Conservation (phyloP, 1,140 invertebrate species). For the Pseudoatta argentina region DNA sequence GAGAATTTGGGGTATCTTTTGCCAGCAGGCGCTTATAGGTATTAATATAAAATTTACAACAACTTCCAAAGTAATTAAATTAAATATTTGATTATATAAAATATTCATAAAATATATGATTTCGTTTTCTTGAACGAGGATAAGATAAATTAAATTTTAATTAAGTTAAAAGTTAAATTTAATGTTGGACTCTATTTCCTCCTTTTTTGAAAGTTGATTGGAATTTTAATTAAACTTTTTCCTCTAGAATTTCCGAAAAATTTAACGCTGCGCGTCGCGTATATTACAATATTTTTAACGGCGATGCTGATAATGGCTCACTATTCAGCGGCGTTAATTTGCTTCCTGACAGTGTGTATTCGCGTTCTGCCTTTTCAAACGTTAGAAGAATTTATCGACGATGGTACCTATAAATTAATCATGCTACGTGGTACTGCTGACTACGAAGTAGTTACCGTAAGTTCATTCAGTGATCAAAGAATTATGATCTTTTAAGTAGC, state of each 20-base stretch:
- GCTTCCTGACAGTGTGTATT: constrained; percentile 67
- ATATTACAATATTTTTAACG: constrained; percentile 54
- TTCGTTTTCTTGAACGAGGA: not conserved
- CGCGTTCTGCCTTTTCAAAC: constrained; percentile 65
- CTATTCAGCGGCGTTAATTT: constrained; percentile 71
- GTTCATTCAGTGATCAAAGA: constrained; percentile 30
- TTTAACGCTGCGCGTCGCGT: constrained; percentile 56
- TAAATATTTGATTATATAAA: not conserved
- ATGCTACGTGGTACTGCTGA: constrained; percentile 59
- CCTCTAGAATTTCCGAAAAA: constrained; percentile 62
- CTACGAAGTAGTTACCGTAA: constrained; percentile 69
- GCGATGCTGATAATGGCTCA: constrained; percentile 39
- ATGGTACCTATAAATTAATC: constrained; percentile 69
- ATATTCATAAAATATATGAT: not conserved
- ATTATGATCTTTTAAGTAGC: not conserved
- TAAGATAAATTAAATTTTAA: not conserved
- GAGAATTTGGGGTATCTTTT: constrained; percentile 76
- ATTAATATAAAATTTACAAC: not conserved
- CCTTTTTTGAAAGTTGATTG: not conserved
- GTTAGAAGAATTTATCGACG: constrained; percentile 66
- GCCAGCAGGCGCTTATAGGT: constrained; percentile 77
- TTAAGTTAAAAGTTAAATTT: not conserved
- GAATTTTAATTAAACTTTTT: not conserved
- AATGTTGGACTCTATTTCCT: not conserved
- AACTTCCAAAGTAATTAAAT: not conserved